Conservation (phyloP, 2,797 vertebrate species). For the Parauchenoglanis punctatus region DNA sequence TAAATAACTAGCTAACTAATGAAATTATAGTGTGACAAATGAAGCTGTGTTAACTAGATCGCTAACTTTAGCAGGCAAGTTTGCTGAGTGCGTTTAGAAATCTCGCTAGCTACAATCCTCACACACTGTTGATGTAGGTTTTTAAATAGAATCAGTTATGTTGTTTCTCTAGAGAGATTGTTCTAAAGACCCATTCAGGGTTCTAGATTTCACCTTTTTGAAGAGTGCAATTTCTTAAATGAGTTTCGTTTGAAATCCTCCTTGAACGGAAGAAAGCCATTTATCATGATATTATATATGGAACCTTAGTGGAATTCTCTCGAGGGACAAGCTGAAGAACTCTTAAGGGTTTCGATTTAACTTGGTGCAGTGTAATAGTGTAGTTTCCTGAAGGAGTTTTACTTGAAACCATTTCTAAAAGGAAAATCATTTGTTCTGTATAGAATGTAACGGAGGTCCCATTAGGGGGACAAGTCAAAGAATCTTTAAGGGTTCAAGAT, state of each 20-base stretch:
- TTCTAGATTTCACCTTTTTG: neutral
- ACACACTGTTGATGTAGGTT: neutral
- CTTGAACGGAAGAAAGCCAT: neutral
- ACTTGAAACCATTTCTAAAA: neutral
- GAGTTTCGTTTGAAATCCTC: neutral
- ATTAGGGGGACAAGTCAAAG: neutral
- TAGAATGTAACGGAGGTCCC: neutral
- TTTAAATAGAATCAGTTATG: neutral
- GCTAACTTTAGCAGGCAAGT: neutral
- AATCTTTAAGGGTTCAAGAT: neutral
- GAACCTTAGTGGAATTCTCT: neutral
- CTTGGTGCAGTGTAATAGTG: neutral
- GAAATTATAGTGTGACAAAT: neutral
- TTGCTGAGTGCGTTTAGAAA: neutral
- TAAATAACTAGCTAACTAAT: neutral
- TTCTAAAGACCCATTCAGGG: neutral
- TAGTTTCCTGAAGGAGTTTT: constrained; percentile 3
- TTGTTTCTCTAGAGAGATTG: neutral
- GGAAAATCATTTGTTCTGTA: neutral
- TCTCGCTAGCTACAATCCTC: neutral
- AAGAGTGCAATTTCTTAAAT: neutral
- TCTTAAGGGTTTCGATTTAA: neutral
- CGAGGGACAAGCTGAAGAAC: neutral
- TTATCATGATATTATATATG: neutral
- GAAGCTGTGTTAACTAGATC: neutral